Percentiles rank a stretch among this genome's conserved stretches.
phyloP scores from a whole-genome alignment of 2,113 vertebrate species.

The Lophura nycthemera region DNA sequence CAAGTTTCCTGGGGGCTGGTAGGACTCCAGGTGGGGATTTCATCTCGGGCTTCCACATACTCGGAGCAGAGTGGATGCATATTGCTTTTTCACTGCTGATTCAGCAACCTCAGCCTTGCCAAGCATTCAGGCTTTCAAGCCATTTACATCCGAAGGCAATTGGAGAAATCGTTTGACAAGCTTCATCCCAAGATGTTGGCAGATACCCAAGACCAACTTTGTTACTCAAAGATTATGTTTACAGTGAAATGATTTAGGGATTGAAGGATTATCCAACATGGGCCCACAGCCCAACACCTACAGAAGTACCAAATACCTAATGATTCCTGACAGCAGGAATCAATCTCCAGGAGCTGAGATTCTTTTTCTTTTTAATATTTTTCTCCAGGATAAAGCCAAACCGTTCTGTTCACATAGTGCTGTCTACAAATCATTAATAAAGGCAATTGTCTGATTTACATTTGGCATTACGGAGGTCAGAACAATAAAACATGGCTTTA shows the following conservation, averaged over 20 bases:
- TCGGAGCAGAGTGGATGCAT: neutral
- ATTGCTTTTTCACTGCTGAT: neutral
- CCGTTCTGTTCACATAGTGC: neutral
- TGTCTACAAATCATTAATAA: conserved; percentile 57
- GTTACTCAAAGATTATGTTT: conserved; percentile 69
- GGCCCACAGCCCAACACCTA: conserved; percentile 56
- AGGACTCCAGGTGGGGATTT: neutral
- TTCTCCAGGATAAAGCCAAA: conserved; percentile 2
- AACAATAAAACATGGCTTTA: conserved; percentile 55
- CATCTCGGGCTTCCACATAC: neutral
- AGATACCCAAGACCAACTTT: conserved; percentile 23
- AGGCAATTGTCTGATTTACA: conserved; percentile 54
- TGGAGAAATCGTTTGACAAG: conserved; percentile 1
- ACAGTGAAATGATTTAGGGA: conserved; percentile 71
- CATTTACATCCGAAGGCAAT: conserved; percentile 15
- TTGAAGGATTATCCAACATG: conserved; percentile 65
- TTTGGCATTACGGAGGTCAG: conserved; percentile 34
- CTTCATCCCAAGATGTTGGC: conserved; percentile 41
- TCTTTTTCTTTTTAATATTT: neutral
- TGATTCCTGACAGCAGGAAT: conserved; percentile 59
- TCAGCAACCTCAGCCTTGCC: conserved; percentile 13
- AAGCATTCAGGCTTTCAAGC: neutral
- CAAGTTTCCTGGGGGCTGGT: neutral
- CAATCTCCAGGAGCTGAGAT: neutral
- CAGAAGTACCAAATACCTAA: conserved; percentile 49